Conservation (phyloP, 2,888 invertebrate species). For the Lepas anatifera region DNA sequence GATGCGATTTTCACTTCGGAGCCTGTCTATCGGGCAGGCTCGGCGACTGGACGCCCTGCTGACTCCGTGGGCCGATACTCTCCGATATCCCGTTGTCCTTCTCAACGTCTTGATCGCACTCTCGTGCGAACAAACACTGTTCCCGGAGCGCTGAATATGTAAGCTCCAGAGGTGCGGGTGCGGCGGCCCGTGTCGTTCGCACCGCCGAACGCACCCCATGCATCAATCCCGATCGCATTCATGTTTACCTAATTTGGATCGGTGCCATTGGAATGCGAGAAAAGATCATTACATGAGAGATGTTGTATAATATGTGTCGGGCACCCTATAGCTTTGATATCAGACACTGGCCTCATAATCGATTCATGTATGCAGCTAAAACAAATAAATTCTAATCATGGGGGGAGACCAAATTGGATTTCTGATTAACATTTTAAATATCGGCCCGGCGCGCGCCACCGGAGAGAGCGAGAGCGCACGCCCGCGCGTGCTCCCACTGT, state of each 20-base stretch:
- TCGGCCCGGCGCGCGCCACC: too few species aligned
- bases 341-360: background rate
- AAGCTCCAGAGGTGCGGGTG: too few species aligned
- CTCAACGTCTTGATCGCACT: too few species aligned
- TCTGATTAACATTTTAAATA: constrained; percentile 11
- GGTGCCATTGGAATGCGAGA: constrained; percentile 1
- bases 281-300: constrained; percentile 11
- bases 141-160: background rate
- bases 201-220: too few species aligned
- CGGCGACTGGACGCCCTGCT: too few species aligned
- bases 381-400: background rate
- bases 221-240: background rate
- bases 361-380: constrained; percentile 8
- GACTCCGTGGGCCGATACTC: too few species aligned
- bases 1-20: too few species aligned
- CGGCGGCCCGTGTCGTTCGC: too few species aligned
- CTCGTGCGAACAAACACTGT: background rate
- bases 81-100: too few species aligned
- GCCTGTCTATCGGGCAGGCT: too few species aligned
- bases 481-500: too few species aligned
- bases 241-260: constrained; percentile 9
- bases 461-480: too few species aligned
- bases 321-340: constrained; percentile 9
- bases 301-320: constrained; percentile 3
- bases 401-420: constrained; percentile 12